A percentile compares a stretch with the other conserved stretches of the same genome.
phyloP scores from a whole-genome alignment of 2,113 vertebrate species.

The Globicephala melas region DNA sequence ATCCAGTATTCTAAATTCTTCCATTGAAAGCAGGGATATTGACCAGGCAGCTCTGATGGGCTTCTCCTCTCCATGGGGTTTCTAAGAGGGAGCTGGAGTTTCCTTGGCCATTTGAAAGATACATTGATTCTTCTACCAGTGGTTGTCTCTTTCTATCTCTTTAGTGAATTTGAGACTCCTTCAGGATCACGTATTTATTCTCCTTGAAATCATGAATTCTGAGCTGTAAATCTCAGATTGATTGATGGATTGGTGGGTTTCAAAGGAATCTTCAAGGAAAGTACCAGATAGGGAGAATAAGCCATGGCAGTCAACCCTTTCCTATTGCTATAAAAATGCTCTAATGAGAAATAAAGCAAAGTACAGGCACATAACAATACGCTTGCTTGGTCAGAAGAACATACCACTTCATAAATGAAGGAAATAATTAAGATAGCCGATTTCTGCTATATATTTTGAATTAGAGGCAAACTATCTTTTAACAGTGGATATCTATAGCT shows the following conservation, averaged over 20 bases:
- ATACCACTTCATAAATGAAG: not conserved
- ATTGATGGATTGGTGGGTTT: not conserved
- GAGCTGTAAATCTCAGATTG: not conserved
- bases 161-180: not conserved
- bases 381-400: not conserved
- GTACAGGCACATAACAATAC: not conserved
- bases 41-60: not conserved
- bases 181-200: not conserved
- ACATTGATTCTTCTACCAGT: not conserved
- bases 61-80: not conserved
- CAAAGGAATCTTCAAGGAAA: not conserved
- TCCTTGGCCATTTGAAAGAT: not conserved
- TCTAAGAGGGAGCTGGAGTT: not conserved
- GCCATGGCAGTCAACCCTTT: not conserved
- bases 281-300: not conserved
- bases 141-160: not conserved
- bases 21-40: not conserved
- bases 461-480: not conserved
- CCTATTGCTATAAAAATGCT: not conserved
- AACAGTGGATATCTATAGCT: not conserved
- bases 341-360: conserved; percentile 11
- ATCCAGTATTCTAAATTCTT: not conserved
- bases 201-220: not conserved
- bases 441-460: conserved; percentile 15
- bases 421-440: not conserved